Percentiles rank a stretch among this genome's conserved stretches.
Conservation (phyloP, 1,140 invertebrate genomes). For the Doryteuthis pealeii region DNA sequence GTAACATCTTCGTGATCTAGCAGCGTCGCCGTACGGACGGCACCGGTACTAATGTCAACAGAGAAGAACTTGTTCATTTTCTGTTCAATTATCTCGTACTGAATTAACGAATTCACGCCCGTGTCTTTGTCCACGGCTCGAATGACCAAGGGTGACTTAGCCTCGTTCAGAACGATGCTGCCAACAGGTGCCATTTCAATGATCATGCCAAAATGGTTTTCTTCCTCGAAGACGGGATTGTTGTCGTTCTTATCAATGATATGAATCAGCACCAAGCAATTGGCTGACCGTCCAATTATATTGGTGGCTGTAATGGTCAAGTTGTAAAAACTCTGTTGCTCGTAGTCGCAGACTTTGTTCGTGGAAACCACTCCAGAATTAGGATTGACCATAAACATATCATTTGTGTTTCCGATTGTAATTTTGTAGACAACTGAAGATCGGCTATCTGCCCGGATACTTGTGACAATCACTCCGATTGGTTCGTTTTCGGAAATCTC, state of each 20-base stretch:
- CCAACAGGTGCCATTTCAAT: constrained; percentile 73
- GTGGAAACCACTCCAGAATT: constrained; percentile 61
- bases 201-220: constrained; percentile 71
- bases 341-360: constrained; percentile 49
- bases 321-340: constrained; percentile 76
- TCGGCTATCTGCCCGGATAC: constrained; percentile 70
- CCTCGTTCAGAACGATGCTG: constrained; percentile 71
- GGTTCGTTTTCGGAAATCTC: constrained; percentile 85
- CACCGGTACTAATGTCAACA: constrained; percentile 84
- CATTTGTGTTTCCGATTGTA: constrained; percentile 52
- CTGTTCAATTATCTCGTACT: constrained; percentile 82
- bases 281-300: constrained; percentile 69
- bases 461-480: constrained; percentile 74
- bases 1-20: constrained; percentile 80
- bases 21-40: constrained; percentile 74
- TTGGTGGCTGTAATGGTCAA: constrained; percentile 81
- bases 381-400: constrained; percentile 58
- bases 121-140: constrained; percentile 76
- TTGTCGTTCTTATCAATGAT: constrained; percentile 74
- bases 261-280: constrained; percentile 57
- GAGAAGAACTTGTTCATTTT: constrained; percentile 74
- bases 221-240: constrained; percentile 74
- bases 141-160: constrained; percentile 70
- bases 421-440: constrained; percentile 57
- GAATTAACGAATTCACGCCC: constrained; percentile 77